Base-by-base conservation (phyloP, 2,113 vertebrate genomes). In the Glaucomys volans region DNA sequence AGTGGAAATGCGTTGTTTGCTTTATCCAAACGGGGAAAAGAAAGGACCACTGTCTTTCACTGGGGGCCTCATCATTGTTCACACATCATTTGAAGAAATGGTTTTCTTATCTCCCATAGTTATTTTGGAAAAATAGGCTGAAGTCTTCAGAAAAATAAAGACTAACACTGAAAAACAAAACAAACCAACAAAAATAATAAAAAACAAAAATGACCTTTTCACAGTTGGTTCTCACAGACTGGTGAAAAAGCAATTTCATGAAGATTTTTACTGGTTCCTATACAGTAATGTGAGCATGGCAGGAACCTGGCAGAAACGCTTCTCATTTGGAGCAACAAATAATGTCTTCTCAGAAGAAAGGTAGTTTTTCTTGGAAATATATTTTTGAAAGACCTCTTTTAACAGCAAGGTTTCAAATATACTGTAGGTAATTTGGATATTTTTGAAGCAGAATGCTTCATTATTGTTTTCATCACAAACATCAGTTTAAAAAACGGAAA, bases 281-380 rank as follows among this genome's bases (percentile, higher is more conserved):
- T 83, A 22, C 26, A 89, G 32, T 44, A 75, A 89, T n/a, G 8
- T 83, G 14, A 89, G 59, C 35, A 2, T 83, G 28, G 52, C 52
- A 32, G 54, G 30, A 79, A 87, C 24, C 69, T 83, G 81, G 69
- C 69, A 92, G 69, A 57, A 92, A 66, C 2, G 35, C 35, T 90
- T 77, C 52, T 89, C 85, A 79, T 67, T 79, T 92, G 88, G 35
- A 95, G 77, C 47, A 95, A 90, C 40, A 94, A 95, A 82, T 71
- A 94, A 83, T 67, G 12, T 92, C 80, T 90, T 74, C 66, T 74
- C 66, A 69, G 67, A 91, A 87, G 59, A 82, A 94, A 90, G 35
- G 18, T 13, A 76, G n/a, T 94, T 83, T 4, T 24, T 14, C 2
- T 87, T 92, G 82, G 22, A 85, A 86, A 79, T 72, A 30, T n/a